Conservation (phyloP, 2,797 vertebrate species). For the Peromyscus nudipes region DNA sequence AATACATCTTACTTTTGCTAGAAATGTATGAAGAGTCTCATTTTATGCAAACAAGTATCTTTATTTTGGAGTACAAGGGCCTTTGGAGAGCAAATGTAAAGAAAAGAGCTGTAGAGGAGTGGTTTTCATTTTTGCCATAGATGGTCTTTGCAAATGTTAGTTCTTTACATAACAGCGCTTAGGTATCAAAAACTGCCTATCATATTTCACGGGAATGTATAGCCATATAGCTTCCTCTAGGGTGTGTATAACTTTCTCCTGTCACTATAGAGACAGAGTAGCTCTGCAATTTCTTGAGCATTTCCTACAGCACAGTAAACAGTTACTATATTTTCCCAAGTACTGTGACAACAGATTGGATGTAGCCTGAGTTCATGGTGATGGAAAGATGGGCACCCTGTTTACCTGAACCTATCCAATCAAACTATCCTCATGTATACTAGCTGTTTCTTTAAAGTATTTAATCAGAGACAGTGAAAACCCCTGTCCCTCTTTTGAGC, state of each 20-base stretch:
- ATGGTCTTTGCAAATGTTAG: slow-evolving; percentile 58
- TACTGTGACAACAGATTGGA: neutral
- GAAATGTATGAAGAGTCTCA: slow-evolving; percentile 66
- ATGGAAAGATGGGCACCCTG: neutral
- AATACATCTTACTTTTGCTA: slow-evolving; percentile 51
- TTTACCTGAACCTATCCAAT: neutral
- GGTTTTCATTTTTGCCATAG: slow-evolving; percentile 56
- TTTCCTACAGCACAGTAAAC: neutral
- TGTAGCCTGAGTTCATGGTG: neutral
- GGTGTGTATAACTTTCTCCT: neutral
- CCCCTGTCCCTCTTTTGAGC: neutral
- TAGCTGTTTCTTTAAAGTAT: slow-evolving; percentile 19
- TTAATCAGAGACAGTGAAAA: slow-evolving; percentile 10
- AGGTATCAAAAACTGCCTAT: slow-evolving; percentile 37
- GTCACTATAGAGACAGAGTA: neutral
- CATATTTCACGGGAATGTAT: slow-evolving; percentile 44
- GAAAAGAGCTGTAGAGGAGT: neutral
- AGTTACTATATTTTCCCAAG: neutral
- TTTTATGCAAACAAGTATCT: slow-evolving; percentile 34
- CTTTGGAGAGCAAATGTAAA: slow-evolving; percentile 55
- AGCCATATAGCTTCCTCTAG: slow-evolving; percentile 31
- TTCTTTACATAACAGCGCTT: slow-evolving; percentile 69
- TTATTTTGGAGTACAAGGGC: slow-evolving; percentile 49
- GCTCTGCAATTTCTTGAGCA: neutral
- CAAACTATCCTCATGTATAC: neutral